Base-by-base conservation (phyloP, 2,797 vertebrate species). In the Trematomus bernacchii region DNA sequence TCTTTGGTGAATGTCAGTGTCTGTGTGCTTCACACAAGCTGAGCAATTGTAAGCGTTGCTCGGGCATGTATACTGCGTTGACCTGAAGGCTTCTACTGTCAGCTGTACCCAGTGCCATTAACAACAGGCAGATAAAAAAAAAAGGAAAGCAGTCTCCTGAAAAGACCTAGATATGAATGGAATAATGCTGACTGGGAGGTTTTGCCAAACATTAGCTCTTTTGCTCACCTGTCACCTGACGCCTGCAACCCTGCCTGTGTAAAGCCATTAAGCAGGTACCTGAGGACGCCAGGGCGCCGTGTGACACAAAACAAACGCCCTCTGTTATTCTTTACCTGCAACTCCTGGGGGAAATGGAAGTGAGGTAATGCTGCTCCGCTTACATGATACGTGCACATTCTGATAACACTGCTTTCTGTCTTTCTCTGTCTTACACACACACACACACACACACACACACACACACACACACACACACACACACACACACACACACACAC, bases 291-390 rank as follows among this genome's bases (percentile, higher is more conserved):
- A 18, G 66, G 86, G 80, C 52, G 79, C 84, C 81, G 19, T 79
- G 80, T 81, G 75, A 91, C 77, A 80, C 85, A 73, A 89, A 90
- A 91, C 87, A 93, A 91, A 80, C 54, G 59, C 59, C 70, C 75
- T 80, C 85, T 90, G 84, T 90, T 87, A 79, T 87, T 79, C 84
- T 81, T 71, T 85, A 86, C 80, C 85, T 90, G 82, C 60, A 58
- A 71, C 65, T 88, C 89, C 72, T 18, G n/a, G 40, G 80, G 78
- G 78, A 73, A 80, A 77, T 54, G 60, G 60, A 74, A 74, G 72
- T 92, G 92, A 93, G 87, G 91, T 94, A 94, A 94, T 90, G 85
- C 88, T 84, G 84, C 82, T 92, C 91, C 40, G 27, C 89, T 91
- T 85, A 86, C 87, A 85, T 64, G 71, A 69, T 74, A 61, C 23